Base-by-base conservation (phyloP, 2,888 invertebrate species). In the Hypolimnas misippus region DNA sequence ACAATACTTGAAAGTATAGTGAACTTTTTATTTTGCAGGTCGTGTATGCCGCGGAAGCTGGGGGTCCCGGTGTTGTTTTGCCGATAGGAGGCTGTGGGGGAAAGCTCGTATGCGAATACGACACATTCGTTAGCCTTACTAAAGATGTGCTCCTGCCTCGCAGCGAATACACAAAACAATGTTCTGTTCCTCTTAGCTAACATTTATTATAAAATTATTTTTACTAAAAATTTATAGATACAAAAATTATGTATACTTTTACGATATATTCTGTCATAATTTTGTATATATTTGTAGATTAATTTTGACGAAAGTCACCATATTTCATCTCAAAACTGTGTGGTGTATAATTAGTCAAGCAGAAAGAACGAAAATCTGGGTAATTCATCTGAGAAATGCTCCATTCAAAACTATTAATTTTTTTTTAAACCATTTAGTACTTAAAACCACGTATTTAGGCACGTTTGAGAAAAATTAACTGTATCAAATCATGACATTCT, bases 41-140 rank as follows among this genome's bases (percentile, higher is more conserved):
- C 50, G 81, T 88, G 12, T 92, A 93, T 69, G 75, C 88, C 7
- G 73, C 76, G 17, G 81, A 84, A 42, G 86, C 89, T 0, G 89
- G 89, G 0, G 79, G 83, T 0, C 79, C 81, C 3, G 80, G 79
- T 0, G 70, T 77, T 51, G 67, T 83, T 0, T 74, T 93, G 38
- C 77, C 78, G 0, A 79, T 94, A 31, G 82, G 84, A 0, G 90
- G 89, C 6, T 94, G 94, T 70, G 84, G 84, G 0, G 82, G 75
- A n/a, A 70, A 73, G 0, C 62, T 73, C 1, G 72, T 90, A 7
- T 94, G 94, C 70, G 89, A 92, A 44, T 86, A 92, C 52, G 83
- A 91, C 12, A 83, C 78, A 53, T 93, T 94, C 69, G 68, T 86
- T 3, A 65, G 70, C 4, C 77, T 93, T 12, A 84, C 84, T 16